Evolutionary conservation across 2,888 invertebrate species (phyloP), one percentile per base, ranked within the genome.

Genomic region (Alloscopus bannaensis): DNA sequence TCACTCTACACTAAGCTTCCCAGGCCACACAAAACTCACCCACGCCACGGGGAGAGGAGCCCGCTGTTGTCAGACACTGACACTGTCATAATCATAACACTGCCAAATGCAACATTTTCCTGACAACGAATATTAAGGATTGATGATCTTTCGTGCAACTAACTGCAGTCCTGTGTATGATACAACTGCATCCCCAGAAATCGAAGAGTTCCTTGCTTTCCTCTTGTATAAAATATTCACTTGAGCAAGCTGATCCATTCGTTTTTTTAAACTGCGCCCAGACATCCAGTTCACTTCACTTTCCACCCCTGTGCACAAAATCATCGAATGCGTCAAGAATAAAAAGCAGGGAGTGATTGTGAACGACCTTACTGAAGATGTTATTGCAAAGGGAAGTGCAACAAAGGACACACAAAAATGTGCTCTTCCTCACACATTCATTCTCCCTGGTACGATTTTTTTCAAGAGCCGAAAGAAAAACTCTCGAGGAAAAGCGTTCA

Each of bases 71-170:
- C 24, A 70, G 72, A 55, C 52, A 72, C 62, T 64, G 72, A 72
- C 64, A 73, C 57, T 73, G 57, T 57, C 73, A 73, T 73, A 65
- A 73, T 73, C 65, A 73, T 73, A 73, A 55, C 31, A 64, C 40
- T 72, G 62, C 57, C 65, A 73, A 65, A 22, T 64, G 45, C 42
- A 73, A 65, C 65, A 57, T 42, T 65, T 72, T 65, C 31, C 36
- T 26, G 55, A 26, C n/a, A 42, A 16, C 20, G 29, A 65, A 57
- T 65, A 73, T 65, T 73, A 57, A 73, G 57, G 73, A 73, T 73
- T 73, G 73, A 73, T 73, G 73, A 73, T 73, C 65, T 65, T 52
- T 50, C 55, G 11, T 47, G 50, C 62, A 59, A 6, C 62, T 24
- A 60, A 60, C 31, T 36, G 36, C 36, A n/a, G 40, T 3, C n/a